A percentile compares a stretch with the other conserved stretches of the same genome.
Conservation (phyloP, 1,140 invertebrate species). For the Megalonaias nervosa region DNA sequence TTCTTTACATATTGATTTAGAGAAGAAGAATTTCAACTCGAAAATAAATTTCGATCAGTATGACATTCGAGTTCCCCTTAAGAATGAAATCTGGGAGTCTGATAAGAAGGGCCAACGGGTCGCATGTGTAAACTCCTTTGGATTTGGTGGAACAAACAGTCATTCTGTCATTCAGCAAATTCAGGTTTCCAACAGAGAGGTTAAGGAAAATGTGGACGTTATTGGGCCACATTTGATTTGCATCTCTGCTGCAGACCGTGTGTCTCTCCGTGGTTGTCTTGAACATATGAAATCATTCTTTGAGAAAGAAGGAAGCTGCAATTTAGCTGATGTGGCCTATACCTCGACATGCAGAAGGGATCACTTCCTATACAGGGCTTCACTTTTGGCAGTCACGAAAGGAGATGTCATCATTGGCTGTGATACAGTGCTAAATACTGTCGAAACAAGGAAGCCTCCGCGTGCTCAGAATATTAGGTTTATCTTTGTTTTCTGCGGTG, state of each 20-base stretch:
- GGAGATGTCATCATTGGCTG: background rate
- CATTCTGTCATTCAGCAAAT: constrained; percentile 40
- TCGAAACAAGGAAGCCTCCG: too few species aligned
- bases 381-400: background rate
- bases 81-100: constrained; percentile 25
- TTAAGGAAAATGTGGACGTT: background rate
- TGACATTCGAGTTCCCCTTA: constrained; percentile 42
- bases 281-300: background rate
- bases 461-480: constrained; percentile 4
- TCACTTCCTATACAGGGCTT: constrained; percentile 1
- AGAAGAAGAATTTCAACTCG: constrained; percentile 48
- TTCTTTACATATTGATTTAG: constrained; percentile 40
- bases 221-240: constrained; percentile 7
- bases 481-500: constrained; percentile 55
- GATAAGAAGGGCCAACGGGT: constrained; percentile 66
- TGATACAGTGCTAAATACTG: too few species aligned
- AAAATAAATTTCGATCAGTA: constrained; percentile 28
- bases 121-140: constrained; percentile 58
- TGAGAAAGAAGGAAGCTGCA: background rate
- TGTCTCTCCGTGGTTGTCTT: background rate
- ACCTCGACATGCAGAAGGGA: constrained; percentile 14
- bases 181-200: constrained; percentile 54
- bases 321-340: constrained; percentile 5
- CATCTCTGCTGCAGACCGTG: constrained; percentile 14
- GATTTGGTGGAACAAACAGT: constrained; percentile 59